Evolutionary conservation across 2,888 invertebrate species (phyloP), one percentile per base, ranked within the genome.

Genomic region (Nipponacmea schrenckii): DNA sequence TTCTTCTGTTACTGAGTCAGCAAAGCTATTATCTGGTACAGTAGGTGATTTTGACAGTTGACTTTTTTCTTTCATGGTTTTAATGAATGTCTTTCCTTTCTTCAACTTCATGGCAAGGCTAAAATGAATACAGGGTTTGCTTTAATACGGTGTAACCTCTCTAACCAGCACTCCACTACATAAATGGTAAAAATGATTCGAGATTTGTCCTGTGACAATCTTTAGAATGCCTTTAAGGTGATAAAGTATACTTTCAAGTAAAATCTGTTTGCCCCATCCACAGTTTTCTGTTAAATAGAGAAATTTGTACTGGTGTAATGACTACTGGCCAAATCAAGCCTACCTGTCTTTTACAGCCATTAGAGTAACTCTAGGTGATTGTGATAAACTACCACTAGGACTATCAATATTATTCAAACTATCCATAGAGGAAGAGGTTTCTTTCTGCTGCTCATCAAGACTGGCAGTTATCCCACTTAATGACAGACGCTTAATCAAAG

Each of bases 51-150:
- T 76, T 17, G 78, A 62, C 20, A 83, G 68, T 20, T 73, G 72
- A 66, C 79, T 81, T 62, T 81, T 83, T 50, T 81, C 82, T 68
- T 81, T 81, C 27, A 83, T 80, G 39, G 79, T 81, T n/a, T 76
- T 76, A 14, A 85, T 74, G 14, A 78, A 46, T 14, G 75, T 75
- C 67, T 71, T 72, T 24, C 56, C 56, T 56, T 56, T 56, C 56
- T 56, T 56, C 20, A 56, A 24, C 24, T 56, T 56, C 56, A 56
- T 56, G 10, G 56, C 56, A 10, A 56, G 24, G 24, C 56, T 56
- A 14, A 24, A 56, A 56, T 24, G 12, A 10, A 56, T 24, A 56
- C 24, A 56, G 39, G n/a, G n/a, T n/a, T n/a, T n/a, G n/a, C n/a
- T n/a, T n/a, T n/a, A n/a, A n/a, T n/a, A n/a, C n/a, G n/a, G n/a